Evolutionary conservation across 2,888 invertebrate species (phyloP), one percentile per base, ranked within the genome.

Genomic region (Nomada ruficornis): DNA sequence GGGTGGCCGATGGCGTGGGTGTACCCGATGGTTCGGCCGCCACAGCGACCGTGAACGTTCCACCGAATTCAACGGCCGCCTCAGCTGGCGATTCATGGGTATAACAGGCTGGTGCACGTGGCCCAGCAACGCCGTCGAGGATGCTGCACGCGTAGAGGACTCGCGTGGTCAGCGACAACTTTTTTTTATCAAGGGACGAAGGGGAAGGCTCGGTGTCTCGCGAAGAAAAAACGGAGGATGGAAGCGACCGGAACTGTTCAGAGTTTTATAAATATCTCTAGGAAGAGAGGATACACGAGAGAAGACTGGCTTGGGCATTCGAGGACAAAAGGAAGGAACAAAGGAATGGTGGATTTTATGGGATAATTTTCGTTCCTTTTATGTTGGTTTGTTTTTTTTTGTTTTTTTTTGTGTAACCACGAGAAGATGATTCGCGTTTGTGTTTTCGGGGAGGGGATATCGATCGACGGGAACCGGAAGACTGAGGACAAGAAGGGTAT

Each of bases 71-170:
- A 23, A 90, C 90, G 55, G 91, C 90, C 55, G 91, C 92, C 50
- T 91, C 93, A 26, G 93, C 93, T 60, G 95, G 95, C 26, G 95
- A 95, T 89, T 95, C 95, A 23, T 95, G 95, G 95, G 95, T 95
- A 83, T 95, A 93, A 93, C 87, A 80, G 75, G 20, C 52, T 9
- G 81, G 59, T 64, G 59, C 67, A 11, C 63, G 26, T 52, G 52
- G 74, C 55, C 26, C 69, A 23, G 52, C 42, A 20, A 57, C 50
- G 63, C 54, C 81, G 44, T 50, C 50, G 70, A 77, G 82, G 52
- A 44, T 57, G 59, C 68, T 69, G 44, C n/a, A 80, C 52, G 67
- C 60, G 47, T 67, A 60, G 80, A 74, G 7, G 42, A 18, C 20
- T 2, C n/a, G n/a, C 23, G n/a, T 20, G 23, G 52, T 2, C n/a